Conservation (phyloP, 2,888 invertebrate genomes). For the Lysandra bellargus region DNA sequence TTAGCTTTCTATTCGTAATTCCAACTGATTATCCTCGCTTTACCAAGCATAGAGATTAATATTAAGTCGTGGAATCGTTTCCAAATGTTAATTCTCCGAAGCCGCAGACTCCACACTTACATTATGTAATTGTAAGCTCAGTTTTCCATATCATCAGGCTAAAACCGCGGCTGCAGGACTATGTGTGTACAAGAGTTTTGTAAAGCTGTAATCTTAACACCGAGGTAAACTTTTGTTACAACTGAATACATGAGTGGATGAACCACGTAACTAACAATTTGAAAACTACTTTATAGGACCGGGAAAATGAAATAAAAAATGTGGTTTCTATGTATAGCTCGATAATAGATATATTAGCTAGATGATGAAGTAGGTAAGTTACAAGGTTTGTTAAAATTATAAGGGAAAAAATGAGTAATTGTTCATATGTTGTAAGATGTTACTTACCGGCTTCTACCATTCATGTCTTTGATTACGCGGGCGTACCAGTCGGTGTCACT, state of each 20-base stretch:
- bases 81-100: background rate
- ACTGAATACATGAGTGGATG: too few species aligned
- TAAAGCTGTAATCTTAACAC: background rate
- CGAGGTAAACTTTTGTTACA: background rate
- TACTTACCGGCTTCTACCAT: too few species aligned
- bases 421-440: too few species aligned
- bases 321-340: too few species aligned
- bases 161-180: background rate
- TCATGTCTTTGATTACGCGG: too few species aligned
- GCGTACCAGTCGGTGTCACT: background rate
- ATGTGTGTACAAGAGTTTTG: background rate
- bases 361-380: too few species aligned
- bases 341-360: too few species aligned
- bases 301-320: too few species aligned
- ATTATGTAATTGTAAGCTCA: background rate
- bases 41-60: background rate
- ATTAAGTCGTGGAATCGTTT: background rate
- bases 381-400: too few species aligned
- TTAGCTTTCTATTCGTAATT: background rate
- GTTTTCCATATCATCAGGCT: background rate
- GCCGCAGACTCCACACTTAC: background rate
- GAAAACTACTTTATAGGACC: too few species aligned
- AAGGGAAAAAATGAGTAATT: too few species aligned
- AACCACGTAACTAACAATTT: too few species aligned
- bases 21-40: background rate